Evolutionary conservation across 2,888 invertebrate genomes (phyloP).

Genomic region (Yponomeuta cagnagella): DNA sequence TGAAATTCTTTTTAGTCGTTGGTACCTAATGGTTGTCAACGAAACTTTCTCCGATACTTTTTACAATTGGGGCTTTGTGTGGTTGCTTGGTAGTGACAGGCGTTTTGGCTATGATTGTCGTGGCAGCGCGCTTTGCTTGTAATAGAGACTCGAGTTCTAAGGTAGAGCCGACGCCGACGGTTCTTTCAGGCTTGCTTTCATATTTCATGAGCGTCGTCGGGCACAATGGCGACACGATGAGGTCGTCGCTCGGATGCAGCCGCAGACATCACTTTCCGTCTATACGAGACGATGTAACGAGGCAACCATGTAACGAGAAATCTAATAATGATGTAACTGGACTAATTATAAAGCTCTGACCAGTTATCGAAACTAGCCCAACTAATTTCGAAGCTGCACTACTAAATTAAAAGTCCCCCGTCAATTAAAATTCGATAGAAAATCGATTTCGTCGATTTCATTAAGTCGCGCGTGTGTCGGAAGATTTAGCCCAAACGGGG

Average conservation of each 20-base stretch:
- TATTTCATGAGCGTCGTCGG: constrained; percentile 65
- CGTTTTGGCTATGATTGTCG: neutral
- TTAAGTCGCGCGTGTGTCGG: constrained; percentile 19
- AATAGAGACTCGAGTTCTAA: neutral
- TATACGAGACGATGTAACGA: constrained; percentile 7
- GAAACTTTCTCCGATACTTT: neutral
- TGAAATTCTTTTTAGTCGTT: neutral
- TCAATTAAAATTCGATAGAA: constrained; percentile 3
- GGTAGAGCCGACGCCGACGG: constrained; percentile 24
- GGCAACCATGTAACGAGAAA: neutral
- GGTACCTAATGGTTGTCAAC: neutral
- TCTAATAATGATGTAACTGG: neutral
- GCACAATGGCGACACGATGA: constrained; percentile 67
- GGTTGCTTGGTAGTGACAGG: neutral
- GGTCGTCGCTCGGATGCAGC: constrained; percentile 56
- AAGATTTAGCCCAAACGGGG: constrained; percentile 17
- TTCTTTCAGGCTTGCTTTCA: constrained; percentile 65
- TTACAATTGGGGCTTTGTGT: neutral
- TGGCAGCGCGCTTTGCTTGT: neutral
- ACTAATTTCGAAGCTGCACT: neutral
- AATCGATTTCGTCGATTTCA: constrained; percentile 20
- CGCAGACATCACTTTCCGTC: constrained; percentile 20
- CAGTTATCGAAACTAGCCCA: neutral
- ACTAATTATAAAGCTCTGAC: neutral
- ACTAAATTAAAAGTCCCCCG: neutral